phyloP scores from a whole-genome alignment of 2,797 vertebrate species.

The Darevskia nairensis region DNA sequence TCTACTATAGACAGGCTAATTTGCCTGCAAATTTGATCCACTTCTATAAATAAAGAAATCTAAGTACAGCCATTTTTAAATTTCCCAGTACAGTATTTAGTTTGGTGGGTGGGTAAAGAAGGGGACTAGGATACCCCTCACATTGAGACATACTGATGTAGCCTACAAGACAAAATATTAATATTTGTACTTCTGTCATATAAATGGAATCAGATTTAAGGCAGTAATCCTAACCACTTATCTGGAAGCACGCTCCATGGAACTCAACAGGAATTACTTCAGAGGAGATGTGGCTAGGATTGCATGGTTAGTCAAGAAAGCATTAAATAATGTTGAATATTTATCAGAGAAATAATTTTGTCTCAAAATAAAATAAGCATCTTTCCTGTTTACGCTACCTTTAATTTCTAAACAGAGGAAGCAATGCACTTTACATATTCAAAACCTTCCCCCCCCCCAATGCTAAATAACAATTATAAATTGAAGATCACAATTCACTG shows the following conservation, averaged over 20 bases:
- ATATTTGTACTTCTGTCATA: constrained; percentile 7
- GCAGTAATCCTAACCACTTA: too few relatives aligned
- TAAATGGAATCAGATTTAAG: not conserved
- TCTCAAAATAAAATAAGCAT: constrained; percentile 58
- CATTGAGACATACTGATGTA: not conserved
- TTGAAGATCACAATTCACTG: not conserved
- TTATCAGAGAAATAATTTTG: constrained; percentile 52
- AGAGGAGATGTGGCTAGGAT: too few relatives aligned
- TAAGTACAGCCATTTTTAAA: too few relatives aligned
- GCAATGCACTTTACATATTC: constrained; percentile 55
- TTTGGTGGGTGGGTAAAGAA: too few relatives aligned
- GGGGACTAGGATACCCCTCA: not conserved
- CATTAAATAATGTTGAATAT: constrained; percentile 71
- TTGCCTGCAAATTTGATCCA: too few relatives aligned
- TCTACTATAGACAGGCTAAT: too few relatives aligned
- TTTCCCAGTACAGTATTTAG: too few relatives aligned
- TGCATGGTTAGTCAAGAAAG: constrained; percentile 34
- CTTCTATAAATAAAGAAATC: too few relatives aligned
- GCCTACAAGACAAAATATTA: constrained; percentile 12
- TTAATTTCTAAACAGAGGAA: constrained; percentile 58
- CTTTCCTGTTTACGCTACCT: constrained; percentile 53
- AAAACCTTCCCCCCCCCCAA: constrained; percentile 6
- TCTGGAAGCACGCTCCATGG: too few relatives aligned
- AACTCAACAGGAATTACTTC: too few relatives aligned
- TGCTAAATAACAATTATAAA: not conserved